phyloP scores from a whole-genome alignment of 1,140 invertebrate species.

The Brachionus plicatilis region DNA sequence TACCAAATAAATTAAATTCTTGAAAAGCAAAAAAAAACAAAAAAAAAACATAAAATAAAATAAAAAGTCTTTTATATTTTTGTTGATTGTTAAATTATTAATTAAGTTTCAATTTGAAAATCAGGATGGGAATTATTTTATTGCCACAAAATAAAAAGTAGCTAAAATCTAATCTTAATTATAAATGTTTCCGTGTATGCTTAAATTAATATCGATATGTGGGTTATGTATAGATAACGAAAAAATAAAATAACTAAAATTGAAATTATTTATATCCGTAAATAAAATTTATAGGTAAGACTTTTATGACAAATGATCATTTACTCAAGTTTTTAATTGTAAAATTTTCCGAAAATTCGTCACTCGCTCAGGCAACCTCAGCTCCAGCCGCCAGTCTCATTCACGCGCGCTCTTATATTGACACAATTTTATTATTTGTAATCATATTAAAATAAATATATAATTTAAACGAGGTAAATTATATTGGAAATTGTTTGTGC shows the following conservation, averaged over 20 bases:
- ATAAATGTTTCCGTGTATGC: conserved; percentile 24
- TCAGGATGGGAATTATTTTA: conserved; percentile 29
- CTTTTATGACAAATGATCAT: conserved; percentile 38
- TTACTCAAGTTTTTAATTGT: conserved; percentile 29
- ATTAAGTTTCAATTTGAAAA: conserved; percentile 27
- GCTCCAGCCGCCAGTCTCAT: not conserved
- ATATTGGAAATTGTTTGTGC: conserved; percentile 14
- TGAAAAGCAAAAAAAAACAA: not conserved
- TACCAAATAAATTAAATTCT: conserved; percentile 13
- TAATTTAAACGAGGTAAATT: conserved; percentile 10
- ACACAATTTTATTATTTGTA: conserved; percentile 23
- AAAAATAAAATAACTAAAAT: conserved; percentile 2
- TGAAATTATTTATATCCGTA: conserved; percentile 36
- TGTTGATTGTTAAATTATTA: not conserved
- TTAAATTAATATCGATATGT: conserved; percentile 22
- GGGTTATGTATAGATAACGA: not conserved
- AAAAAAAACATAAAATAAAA: not conserved
- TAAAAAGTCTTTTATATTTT: not conserved
- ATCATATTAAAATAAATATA: conserved; percentile 21
- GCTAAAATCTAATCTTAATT: conserved; percentile 30
- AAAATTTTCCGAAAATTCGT: conserved; percentile 22
- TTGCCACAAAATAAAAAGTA: conserved; percentile 1
- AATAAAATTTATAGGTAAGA: conserved; percentile 30
- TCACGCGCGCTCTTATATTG: not conserved
- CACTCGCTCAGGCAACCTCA: not conserved